Conservation (phyloP, 2,113 vertebrate genomes). For the Peromyscus polionotus region DNA sequence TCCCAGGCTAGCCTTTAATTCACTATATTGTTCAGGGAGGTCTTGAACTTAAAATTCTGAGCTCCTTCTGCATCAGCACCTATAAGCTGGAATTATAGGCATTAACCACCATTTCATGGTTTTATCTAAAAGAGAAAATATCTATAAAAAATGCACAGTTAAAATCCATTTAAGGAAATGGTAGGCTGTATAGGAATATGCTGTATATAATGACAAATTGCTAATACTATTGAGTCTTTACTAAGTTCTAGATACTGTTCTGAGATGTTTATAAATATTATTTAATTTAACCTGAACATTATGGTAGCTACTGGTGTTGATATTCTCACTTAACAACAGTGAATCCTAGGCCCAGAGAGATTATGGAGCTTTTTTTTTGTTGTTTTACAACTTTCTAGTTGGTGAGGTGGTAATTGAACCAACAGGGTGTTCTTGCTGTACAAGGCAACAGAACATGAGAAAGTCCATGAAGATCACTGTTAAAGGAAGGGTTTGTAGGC, state of each 20-base stretch:
- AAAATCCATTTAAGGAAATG: background rate
- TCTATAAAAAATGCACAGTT: background rate
- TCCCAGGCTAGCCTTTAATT: background rate
- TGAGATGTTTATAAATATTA: background rate
- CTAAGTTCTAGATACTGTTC: background rate
- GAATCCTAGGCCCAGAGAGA: background rate
- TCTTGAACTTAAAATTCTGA: background rate
- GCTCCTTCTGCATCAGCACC: no score
- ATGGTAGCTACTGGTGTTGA: background rate
- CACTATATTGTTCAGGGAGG: background rate
- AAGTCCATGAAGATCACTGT: background rate
- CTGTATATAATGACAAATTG: background rate
- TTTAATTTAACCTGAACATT: background rate
- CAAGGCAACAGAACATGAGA: accelerated
- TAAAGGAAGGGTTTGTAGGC: background rate
- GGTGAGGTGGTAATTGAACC: background rate
- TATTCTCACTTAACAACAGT: background rate
- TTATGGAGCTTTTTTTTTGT: background rate
- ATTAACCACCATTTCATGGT: background rate
- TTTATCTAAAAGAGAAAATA: background rate
- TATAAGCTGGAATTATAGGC: background rate
- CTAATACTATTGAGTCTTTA: background rate
- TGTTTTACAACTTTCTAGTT: background rate
- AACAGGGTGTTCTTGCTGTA: background rate
- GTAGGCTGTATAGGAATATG: background rate